Percentiles rank a stretch among this genome's conserved stretches.
phyloP scores from a whole-genome alignment of 2,113 vertebrate species.

The Tonatia bakeri region DNA sequence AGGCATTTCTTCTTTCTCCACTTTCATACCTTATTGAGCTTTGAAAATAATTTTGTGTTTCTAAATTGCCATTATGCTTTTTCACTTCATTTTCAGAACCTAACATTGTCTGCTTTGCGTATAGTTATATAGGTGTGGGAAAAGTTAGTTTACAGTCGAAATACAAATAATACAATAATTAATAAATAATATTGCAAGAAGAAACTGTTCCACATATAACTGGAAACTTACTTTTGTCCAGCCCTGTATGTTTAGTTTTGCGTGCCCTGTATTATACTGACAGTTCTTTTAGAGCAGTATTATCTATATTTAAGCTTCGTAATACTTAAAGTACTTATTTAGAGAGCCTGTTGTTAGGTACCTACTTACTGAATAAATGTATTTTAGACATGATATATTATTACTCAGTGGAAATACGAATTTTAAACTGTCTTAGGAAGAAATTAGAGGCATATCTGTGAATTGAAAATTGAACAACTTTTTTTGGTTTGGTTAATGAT shows the following conservation, averaged over 20 bases:
- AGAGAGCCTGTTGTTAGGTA: not conserved
- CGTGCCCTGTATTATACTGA: not conserved
- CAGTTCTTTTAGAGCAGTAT: not conserved
- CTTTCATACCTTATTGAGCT: not conserved
- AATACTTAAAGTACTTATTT: not conserved
- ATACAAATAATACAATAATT: not conserved
- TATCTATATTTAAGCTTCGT: not conserved
- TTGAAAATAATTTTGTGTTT: conserved; percentile 28
- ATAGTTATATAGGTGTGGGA: not conserved
- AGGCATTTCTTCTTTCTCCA: not conserved
- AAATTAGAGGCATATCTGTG: not conserved
- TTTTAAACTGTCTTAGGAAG: conserved; percentile 28
- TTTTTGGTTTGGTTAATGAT: not conserved
- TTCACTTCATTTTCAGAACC: not conserved
- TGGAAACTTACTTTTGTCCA: not conserved
- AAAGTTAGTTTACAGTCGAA: too few relatives aligned
- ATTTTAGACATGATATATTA: conserved; percentile 4
- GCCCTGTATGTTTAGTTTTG: not conserved
- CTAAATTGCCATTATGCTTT: not conserved
- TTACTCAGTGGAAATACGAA: not conserved
- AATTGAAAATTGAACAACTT: conserved; percentile 17
- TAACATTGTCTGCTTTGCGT: not conserved
- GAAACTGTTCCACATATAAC: not conserved
- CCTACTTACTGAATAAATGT: not conserved
- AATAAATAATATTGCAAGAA: not conserved